Evolutionary conservation across 1,140 invertebrate genomes (phyloP), one percentile per base, ranked within the genome.

Genomic region (Glossosoma conforme): DNA sequence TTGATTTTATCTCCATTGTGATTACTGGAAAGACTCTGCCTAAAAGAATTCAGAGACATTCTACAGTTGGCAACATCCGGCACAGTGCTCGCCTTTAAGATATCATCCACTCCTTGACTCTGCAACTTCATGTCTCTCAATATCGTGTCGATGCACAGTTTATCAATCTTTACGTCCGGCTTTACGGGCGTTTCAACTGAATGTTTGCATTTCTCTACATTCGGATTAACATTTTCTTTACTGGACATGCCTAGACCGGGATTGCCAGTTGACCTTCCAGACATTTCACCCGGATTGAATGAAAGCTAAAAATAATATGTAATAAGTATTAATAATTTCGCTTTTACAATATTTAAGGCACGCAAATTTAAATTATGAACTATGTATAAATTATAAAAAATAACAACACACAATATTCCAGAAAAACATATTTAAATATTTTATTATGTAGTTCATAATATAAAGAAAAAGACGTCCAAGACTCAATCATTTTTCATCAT

Each of bases 201-300:
- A 24, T 13, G 44, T 9, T 18, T 11, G 9, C 18, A 19, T 18
- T 40, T 20, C 2, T 40, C 17, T 21, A 19, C 28, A 28, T 48
- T 24, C 2, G 52, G 52, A 47, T 44, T 40, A 3, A 13, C 5
- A 30, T 56, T 56, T 40, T 56, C 54, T 56, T 56, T 56, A 14
- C 38, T 46, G 24, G 50, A 33, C 14, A 50, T 33, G 1, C 24
- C 18, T 8, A 37, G 17, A 21, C 37, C 28, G 8, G 3, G 38
- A 3, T 42, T 17, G 20, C 33, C 24, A 15, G 56, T 58, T 10
- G 56, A 58, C 52, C 52, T 54, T 14, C 42, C 56, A 15, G 52
- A 19, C 11, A 58, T 58, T 24, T 58, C 56, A 17, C 25, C 21
- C 13, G 56, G 56, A 52, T 58, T 54, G 37, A 58, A 58, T 1